Conservation (phyloP, 2,888 invertebrate genomes). For the Drosophila nr. perissopoda region DNA sequence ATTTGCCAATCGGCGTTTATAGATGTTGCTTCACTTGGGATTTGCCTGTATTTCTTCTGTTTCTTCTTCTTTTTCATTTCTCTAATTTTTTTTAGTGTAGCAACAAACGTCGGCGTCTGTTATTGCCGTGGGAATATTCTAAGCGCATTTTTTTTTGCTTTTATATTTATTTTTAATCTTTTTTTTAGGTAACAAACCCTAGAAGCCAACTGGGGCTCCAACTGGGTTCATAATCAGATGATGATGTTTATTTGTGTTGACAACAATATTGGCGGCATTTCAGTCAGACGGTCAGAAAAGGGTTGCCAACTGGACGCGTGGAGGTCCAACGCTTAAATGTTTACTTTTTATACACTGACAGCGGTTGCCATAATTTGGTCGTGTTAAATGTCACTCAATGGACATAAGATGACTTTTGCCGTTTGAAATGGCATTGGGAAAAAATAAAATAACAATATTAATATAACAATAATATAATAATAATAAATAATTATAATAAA, state of each 20-base stretch:
- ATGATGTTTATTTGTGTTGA: conserved; percentile 78
- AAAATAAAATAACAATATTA: not conserved
- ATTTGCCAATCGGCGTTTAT: conserved; percentile 79
- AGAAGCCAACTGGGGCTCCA: conserved; percentile 20
- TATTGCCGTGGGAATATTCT: conserved; percentile 72
- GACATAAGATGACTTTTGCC: not conserved
- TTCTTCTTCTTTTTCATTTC: conserved; percentile 30
- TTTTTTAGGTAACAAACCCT: not conserved
- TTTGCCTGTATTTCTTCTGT: conserved; percentile 27
- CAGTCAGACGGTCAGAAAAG: conserved; percentile 8
- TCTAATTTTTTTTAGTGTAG: conserved; percentile 62
- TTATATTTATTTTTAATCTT: conserved; percentile 5
- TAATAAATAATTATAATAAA: not conserved
- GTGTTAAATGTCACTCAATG: not conserved
- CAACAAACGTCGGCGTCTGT: conserved; percentile 50
- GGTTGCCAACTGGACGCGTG: conserved; percentile 24
- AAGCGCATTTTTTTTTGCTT: conserved; percentile 37
- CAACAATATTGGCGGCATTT: conserved; percentile 63
- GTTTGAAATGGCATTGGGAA: no score
- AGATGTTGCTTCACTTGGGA: conserved; percentile 58
- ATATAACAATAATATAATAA: not conserved
- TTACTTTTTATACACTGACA: not conserved
- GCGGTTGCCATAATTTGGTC: not conserved
- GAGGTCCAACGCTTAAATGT: conserved; percentile 5
- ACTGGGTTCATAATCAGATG: conserved; percentile 44